phyloP scores from a whole-genome alignment of 1,140 invertebrate genomes.

The Solenopsis invicta region DNA sequence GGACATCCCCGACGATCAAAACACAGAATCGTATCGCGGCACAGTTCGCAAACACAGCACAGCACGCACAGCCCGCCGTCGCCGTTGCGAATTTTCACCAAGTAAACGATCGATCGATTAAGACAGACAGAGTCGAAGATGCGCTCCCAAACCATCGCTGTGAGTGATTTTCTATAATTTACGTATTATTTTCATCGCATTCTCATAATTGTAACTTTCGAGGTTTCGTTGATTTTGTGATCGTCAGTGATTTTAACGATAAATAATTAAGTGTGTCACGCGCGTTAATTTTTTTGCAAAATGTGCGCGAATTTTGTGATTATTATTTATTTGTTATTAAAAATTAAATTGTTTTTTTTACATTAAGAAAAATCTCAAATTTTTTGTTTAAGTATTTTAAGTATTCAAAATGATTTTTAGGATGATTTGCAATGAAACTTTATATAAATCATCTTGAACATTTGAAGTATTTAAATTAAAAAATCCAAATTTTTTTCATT shows the following conservation, averaged over 20 bases:
- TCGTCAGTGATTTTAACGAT: slow-evolving; percentile 19
- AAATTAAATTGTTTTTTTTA: too few relatives aligned
- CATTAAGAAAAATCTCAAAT: too few relatives aligned
- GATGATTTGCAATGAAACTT: too few relatives aligned
- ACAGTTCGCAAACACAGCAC: slow-evolving; percentile 62
- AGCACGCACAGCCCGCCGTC: slow-evolving; percentile 30
- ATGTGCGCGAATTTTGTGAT: slow-evolving; percentile 40
- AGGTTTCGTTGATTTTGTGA: slow-evolving; percentile 30
- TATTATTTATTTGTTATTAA: too few relatives aligned
- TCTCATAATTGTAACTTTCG: not conserved
- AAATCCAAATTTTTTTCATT: too few relatives aligned
- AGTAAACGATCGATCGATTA: not conserved
- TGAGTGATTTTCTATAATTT: slow-evolving; percentile 76
- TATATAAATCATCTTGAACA: too few relatives aligned
- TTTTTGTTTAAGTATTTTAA: too few relatives aligned
- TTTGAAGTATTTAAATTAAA: too few relatives aligned
- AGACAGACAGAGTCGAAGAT: slow-evolving; percentile 68
- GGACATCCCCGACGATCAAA: slow-evolving; percentile 75
- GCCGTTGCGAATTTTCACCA: slow-evolving; percentile 1
- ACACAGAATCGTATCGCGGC: slow-evolving; percentile 81
- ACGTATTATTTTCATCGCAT: not conserved
- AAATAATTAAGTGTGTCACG: not conserved
- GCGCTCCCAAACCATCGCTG: slow-evolving; percentile 77
- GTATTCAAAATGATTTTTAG: too few relatives aligned
- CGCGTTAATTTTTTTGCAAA: not conserved